These are phyloP conservation scores for Chunga burmeisteri DNA, from an alignment of 2,113 vertebrate species.

Conservation along the genomic window DNA sequence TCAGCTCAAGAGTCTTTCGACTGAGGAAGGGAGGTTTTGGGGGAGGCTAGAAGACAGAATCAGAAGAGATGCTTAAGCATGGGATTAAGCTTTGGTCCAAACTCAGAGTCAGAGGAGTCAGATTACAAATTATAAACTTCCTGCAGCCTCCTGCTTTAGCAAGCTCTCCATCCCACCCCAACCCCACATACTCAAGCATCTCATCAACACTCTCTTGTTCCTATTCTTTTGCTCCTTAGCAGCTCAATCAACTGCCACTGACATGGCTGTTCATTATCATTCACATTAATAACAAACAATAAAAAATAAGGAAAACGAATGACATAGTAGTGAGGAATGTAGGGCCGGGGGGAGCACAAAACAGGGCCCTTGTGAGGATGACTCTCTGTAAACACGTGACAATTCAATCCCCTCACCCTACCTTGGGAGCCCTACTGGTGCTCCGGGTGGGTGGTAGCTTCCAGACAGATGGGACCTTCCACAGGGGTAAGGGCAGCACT, in stretches of 20 bases:
- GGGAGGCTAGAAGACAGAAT: slow-evolving; percentile 74
- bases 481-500: slow-evolving; percentile 79
- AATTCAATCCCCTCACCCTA: background rate
- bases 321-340: background rate
- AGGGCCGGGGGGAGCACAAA: background rate
- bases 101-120: background rate
- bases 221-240: background rate
- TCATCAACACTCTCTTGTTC: background rate
- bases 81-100: background rate
- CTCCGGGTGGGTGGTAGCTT: slow-evolving; percentile 76
- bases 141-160: background rate
- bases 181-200: background rate
- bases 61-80: background rate
- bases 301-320: background rate
- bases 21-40: slow-evolving; percentile 82
- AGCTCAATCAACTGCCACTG: background rate
- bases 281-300: background rate
- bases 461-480: slow-evolving; percentile 79
- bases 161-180: background rate
- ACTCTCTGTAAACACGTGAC: background rate
- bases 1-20: slow-evolving; percentile 74
- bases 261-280: background rate
- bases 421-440: slow-evolving; percentile 73
- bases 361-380: background rate
- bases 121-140: background rate